Percentiles rank a stretch among this genome's conserved stretches.
phyloP scores from a whole-genome alignment of 2,797 vertebrate species.

The Danio tinwini region DNA sequence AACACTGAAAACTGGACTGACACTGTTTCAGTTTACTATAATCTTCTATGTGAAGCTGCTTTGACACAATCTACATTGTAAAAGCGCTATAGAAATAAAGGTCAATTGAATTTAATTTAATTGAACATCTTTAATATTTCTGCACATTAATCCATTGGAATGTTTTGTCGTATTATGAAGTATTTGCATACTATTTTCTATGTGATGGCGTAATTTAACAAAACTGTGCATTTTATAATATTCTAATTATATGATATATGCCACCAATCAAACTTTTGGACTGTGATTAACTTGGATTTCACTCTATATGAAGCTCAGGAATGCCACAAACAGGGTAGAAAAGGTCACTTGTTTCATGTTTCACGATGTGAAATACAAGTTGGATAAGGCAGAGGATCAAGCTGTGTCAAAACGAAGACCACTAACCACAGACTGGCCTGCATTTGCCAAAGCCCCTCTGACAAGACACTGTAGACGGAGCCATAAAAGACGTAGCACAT shows the following conservation, averaged over 20 bases:
- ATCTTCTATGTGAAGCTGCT: no score
- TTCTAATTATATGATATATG: background rate
- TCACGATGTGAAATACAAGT: slow-evolving; percentile 54
- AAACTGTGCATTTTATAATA: background rate
- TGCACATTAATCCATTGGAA: background rate
- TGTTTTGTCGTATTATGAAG: no score
- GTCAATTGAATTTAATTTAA: no score
- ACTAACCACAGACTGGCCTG: slow-evolving; percentile 41
- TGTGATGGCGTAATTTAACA: background rate
- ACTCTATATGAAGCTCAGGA: slow-evolving; percentile 21
- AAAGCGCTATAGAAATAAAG: no score
- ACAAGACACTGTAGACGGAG: slow-evolving; percentile 38
- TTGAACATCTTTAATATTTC: no score
- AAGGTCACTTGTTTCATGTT: slow-evolving; percentile 54
- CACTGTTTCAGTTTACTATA: no score
- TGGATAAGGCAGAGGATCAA: slow-evolving; percentile 52
- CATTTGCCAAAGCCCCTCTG: slow-evolving; percentile 41
- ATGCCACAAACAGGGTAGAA: slow-evolving; percentile 39
- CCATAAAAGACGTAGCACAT: slow-evolving; percentile 34
- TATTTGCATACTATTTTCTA: background rate
- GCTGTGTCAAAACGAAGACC: slow-evolving; percentile 40
- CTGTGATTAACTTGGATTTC: slow-evolving; percentile 28
- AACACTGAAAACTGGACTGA: no score
- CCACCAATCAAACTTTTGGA: slow-evolving; percentile 4
- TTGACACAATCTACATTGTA: no score